Base-by-base conservation (phyloP, 2,113 vertebrate genomes). In the Fukomys damarensis region DNA sequence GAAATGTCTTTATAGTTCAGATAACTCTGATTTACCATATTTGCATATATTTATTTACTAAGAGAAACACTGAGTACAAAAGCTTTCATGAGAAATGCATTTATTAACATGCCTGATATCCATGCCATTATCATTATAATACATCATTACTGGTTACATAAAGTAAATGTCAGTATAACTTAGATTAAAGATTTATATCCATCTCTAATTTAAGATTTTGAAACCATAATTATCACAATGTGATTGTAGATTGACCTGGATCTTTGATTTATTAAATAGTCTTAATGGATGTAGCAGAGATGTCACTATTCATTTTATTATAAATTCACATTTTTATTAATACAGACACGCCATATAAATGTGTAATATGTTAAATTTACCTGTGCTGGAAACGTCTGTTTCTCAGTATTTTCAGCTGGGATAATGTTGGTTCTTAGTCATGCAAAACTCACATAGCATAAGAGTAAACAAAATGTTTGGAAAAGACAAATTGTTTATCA, bases 221-320 rank as follows among this genome's bases (percentile, higher is more conserved):
- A 96, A 97, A 41, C 84, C 84, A 86, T 46, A 96, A 98, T 97
- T 86, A 97, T 97, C 86, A 20, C 10, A 98, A 93, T 97, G 86
- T 92, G 95, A 68, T 52, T 96, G n/a, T 91, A 96, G 76, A 98
- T 77, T 98, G 79, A 97, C 66, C 22, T 96, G 80, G 10, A 93
- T 93, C 90, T 97, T 98, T 98, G 22, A 98, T 97, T 97, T 97
- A 96, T 97, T 97, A 98, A 94, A 94, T 91, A 28, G 74, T 97
- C 20, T 70, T 97, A 97, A 96, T 95, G 66, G 59, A 96, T 93
- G 88, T n/a, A 93, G 41, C 86, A 97, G 5, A 95, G n/a, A 95
- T 90, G 86, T 87, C 91, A 96, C 38, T 89, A 87, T 96, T 97
- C 84, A 93, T 96, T 74, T 85, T 94, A 12, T 89, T 95, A 96